Evolutionary conservation across 2,113 vertebrate species (phyloP).

Genomic region (Centropristis striata): DNA sequence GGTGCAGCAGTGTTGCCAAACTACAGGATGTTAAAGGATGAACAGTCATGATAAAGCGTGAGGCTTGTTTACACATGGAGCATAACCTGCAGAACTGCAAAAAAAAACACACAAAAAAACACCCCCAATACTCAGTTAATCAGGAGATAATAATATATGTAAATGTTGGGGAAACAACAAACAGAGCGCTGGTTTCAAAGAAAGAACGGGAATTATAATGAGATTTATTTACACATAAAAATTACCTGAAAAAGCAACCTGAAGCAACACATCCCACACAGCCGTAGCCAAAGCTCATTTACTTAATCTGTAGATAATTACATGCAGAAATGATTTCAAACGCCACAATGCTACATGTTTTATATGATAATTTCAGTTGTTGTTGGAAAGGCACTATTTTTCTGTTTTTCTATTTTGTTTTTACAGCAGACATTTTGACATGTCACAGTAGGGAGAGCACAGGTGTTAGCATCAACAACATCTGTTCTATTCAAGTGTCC

Average conservation of each 20-base stretch:
- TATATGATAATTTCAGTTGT: background rate
- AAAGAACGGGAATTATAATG: slow-evolving; percentile 3
- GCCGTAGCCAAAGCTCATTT: background rate
- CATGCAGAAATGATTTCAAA: background rate
- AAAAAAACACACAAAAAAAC: slow-evolving; percentile 12
- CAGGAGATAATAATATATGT: slow-evolving; percentile 18
- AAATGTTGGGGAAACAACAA: slow-evolving; percentile 40
- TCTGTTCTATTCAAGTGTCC: background rate
- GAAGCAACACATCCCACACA: background rate
- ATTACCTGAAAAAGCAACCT: background rate
- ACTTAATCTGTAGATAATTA: slow-evolving; percentile 1
- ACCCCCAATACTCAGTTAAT: slow-evolving; percentile 23
- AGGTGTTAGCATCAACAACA: background rate
- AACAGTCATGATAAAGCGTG: slow-evolving; percentile 35
- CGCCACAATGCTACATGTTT: background rate
- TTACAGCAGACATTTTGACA: background rate
- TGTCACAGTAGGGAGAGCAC: too few species aligned
- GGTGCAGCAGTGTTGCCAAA: slow-evolving; percentile 41
- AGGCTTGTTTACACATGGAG: slow-evolving; percentile 47
- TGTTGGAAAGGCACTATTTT: background rate
- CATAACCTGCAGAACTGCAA: slow-evolving; percentile 13
- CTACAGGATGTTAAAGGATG: slow-evolving; percentile 36
- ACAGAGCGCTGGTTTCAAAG: background rate
- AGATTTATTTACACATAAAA: slow-evolving; percentile 12
- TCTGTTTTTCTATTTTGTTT: background rate